These are phyloP conservation scores for Lepidonotus clava DNA, from an alignment of 2,888 invertebrate species.

Conservation along the genomic window DNA sequence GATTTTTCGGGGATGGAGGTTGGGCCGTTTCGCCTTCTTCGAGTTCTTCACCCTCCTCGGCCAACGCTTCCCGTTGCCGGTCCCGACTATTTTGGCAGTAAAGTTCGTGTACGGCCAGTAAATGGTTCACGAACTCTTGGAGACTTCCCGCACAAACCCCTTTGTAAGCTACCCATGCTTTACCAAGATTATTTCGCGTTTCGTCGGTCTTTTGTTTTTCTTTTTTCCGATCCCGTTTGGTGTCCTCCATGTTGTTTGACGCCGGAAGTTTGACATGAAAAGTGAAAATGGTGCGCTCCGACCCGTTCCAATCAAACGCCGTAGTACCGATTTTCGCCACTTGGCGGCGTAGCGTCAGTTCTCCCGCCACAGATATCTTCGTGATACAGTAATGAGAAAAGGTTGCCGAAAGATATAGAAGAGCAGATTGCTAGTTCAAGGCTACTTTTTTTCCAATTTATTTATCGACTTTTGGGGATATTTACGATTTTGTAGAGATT, in stretches of 20 bases:
- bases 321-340: too few relatives aligned
- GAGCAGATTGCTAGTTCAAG: too few relatives aligned
- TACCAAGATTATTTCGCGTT: constrained; percentile 46
- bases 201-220: constrained; percentile 50
- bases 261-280: too few relatives aligned
- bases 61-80: neutral
- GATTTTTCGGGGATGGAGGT: constrained; percentile 7
- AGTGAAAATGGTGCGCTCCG: too few relatives aligned
- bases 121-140: constrained; percentile 40
- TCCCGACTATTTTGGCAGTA: constrained; percentile 35
- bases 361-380: too few relatives aligned
- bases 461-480: too few relatives aligned
- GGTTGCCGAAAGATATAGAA: too few relatives aligned
- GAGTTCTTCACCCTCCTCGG: neutral
- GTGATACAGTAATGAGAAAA: too few relatives aligned
- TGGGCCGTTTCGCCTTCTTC: neutral
- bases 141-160: constrained; percentile 44
- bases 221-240: constrained; percentile 38
- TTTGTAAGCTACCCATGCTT: constrained; percentile 35
- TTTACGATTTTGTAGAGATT: too few relatives aligned
- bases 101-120: constrained; percentile 35
- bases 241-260: constrained; percentile 47
- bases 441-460: too few relatives aligned
- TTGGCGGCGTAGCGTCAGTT: too few relatives aligned
- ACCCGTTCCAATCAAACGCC: too few relatives aligned